Base-by-base conservation (phyloP, 2,888 invertebrate genomes). In the Abscondita cerata region DNA sequence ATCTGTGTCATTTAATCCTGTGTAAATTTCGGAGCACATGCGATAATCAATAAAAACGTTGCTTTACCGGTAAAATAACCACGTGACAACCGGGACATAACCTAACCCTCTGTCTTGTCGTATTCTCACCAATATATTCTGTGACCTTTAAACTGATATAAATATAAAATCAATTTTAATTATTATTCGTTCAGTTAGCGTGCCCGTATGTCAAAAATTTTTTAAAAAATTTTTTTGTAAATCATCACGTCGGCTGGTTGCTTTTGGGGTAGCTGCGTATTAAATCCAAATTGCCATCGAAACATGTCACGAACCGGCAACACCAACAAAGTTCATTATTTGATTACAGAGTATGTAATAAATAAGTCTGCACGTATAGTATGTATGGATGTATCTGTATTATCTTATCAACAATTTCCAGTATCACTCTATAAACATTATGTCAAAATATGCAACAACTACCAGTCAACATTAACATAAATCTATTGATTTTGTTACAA, bases 151-250 rank as follows among this genome's bases (percentile, higher is more conserved):
- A 62, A 44, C 59, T 57, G 66, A 63, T 65, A 66, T 68, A 68
- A 63, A 60, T 66, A 66, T 61, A 68, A 68, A 68, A 65, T 67
- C 67, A 67, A 65, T 67, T 67, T 67, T 67, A 67, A 67, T 67
- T 67, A 55, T 62, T 58, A 58, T 58, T 62, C 62, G 48, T 58
- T 48, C 47, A 60, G 44, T 41, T 52, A 55, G 47, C 52, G 36
- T 57, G 52, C 52, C 52, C 52, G 40, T 46, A 61, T 56, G 18
- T 52, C 46, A 51, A 52, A 52, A 56, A 55, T 40, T 33, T 52
- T 33, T 38, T 20, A 31, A 25, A 25, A 25, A 25, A 25, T 25
- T 25, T 25, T 25, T 6, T 25, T 25, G 2, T 4, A 2, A 4
- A 25, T 25, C 25, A 25, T 25, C 25, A 25, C 25, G n/a, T n/a